phyloP scores from a whole-genome alignment of 2,888 invertebrate species.

The Dyspetes luteomarginatus region DNA sequence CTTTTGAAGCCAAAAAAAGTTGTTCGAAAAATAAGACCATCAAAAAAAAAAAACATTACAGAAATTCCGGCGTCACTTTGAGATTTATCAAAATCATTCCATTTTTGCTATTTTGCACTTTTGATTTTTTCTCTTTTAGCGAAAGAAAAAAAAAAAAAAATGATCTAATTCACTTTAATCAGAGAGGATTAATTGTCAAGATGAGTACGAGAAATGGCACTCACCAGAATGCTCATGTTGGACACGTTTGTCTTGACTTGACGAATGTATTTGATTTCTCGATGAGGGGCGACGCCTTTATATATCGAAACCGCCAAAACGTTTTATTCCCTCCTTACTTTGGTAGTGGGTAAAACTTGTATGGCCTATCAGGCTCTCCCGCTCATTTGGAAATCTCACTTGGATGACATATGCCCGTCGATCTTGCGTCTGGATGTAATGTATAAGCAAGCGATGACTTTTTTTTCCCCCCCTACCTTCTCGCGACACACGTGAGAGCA shows the following conservation, averaged over 20 bases:
- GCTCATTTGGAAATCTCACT: conserved; percentile 41
- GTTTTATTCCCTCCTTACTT: conserved; percentile 38
- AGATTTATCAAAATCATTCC: neutral
- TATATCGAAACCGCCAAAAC: conserved; percentile 59
- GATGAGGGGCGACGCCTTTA: conserved; percentile 61
- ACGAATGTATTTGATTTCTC: conserved; percentile 52
- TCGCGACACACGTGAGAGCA: conserved; percentile 15
- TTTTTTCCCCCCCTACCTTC: conserved; percentile 26
- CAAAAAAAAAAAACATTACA: neutral
- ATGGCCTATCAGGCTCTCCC: conserved; percentile 58
- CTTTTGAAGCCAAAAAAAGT: too few relatives aligned
- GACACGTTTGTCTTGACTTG: conserved; percentile 37
- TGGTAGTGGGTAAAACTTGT: conserved; percentile 33
- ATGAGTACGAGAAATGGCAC: conserved; percentile 37
- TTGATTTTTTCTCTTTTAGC: neutral
- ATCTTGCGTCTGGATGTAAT: neutral
- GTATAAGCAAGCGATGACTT: neutral
- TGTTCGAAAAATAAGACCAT: neutral
- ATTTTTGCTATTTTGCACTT: neutral
- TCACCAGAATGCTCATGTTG: conserved; percentile 63
- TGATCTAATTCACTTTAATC: too few relatives aligned
- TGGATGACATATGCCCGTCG: conserved; percentile 44
- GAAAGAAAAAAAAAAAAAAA: too few relatives aligned
- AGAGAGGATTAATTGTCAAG: too few relatives aligned
- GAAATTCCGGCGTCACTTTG: conserved; percentile 7